These are phyloP conservation scores for Drosophila mimetica DNA, from an alignment of 2,888 invertebrate species.

Conservation along the genomic window DNA sequence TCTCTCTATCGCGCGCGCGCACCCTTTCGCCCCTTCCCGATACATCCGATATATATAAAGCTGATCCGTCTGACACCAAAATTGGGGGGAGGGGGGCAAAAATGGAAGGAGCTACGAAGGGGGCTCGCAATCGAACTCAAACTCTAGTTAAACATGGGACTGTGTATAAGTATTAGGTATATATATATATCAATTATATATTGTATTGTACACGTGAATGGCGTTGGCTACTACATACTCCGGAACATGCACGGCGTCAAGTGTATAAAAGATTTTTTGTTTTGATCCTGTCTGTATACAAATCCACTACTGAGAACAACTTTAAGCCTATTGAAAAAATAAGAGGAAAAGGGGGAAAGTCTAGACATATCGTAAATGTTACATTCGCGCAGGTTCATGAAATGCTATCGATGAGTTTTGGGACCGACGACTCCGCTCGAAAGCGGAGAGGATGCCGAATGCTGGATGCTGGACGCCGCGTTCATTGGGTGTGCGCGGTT, in stretches of 20 bases:
- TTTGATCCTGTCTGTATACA: slow-evolving; percentile 13
- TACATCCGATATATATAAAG: slow-evolving; percentile 20
- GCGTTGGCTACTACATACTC: slow-evolving; percentile 20
- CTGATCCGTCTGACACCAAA: slow-evolving; percentile 28
- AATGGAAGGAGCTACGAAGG: background rate
- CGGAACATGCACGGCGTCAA: slow-evolving; percentile 16
- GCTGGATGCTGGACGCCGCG: background rate
- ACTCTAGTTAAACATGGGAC: slow-evolving; percentile 10
- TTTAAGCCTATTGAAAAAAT: slow-evolving; percentile 3
- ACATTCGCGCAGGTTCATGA: slow-evolving; percentile 14
- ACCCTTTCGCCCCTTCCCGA: background rate
- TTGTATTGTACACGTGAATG: slow-evolving; percentile 16
- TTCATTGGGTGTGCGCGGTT: slow-evolving; percentile 84
- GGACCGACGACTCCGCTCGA: slow-evolving; percentile 25
- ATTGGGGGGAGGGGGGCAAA: background rate
- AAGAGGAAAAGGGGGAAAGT: background rate
- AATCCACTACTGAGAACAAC: slow-evolving; percentile 27
- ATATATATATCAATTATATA: slow-evolving; percentile 15
- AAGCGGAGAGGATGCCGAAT: slow-evolving; percentile 9
- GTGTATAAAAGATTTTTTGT: slow-evolving; percentile 12
- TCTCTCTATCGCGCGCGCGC: background rate
- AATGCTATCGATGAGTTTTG: slow-evolving; percentile 33
- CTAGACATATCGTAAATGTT: slow-evolving; percentile 25
- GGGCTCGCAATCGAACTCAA: slow-evolving; percentile 7
- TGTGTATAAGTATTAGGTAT: slow-evolving; percentile 4